phyloP scores from a whole-genome alignment of 2,113 vertebrate species.

The human region GRCh38 chr13:90864001-90864500 shows the following conservation, averaged over 20 bases:
- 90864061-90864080: background rate
- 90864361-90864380: background rate
- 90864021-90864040: background rate
- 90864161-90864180: slow-evolving; percentile 57
- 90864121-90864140: slow-evolving; percentile 63
- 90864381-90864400: slow-evolving; percentile 1
- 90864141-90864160: slow-evolving; percentile 63
- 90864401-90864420: slow-evolving; percentile 35
- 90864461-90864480: slow-evolving; percentile 32
- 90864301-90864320: slow-evolving; percentile 57
- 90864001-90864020: background rate
- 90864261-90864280: slow-evolving; percentile 68
- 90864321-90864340: background rate
- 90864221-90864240: slow-evolving; percentile 66
- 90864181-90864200: slow-evolving; percentile 59
- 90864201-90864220: slow-evolving; percentile 36
- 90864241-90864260: slow-evolving; percentile 62
- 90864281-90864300: slow-evolving; percentile 59
- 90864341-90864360: slow-evolving; percentile 41
- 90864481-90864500: slow-evolving; percentile 47
- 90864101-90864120: slow-evolving; percentile 46
- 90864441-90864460: slow-evolving; percentile 63
- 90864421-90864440: slow-evolving; percentile 67
- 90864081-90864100: slow-evolving; percentile 55
- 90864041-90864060: background rate